Evolutionary conservation across 1,140 invertebrate species (phyloP), one percentile per base, ranked within the genome.

Genomic region (Mya arenaria): DNA sequence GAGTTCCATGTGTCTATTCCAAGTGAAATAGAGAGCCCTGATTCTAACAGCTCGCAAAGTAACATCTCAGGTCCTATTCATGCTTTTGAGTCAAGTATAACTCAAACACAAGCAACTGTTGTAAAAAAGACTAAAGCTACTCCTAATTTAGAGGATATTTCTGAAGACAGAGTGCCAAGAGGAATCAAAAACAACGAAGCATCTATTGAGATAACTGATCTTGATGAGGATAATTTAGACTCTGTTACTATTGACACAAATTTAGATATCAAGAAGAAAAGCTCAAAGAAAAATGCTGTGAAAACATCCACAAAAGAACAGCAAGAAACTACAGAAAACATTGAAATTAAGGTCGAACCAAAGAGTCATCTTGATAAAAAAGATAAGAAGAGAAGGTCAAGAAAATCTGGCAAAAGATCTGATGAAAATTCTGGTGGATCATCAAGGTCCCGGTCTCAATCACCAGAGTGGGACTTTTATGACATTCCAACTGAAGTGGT

Each of bases 381-480:
- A 52, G 48, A 52, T 23, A 52, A 17, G 32, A 13, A 36, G 34
- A 60, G 48, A 37, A 55, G 52, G 34, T n/a, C 39, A 77, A 1
- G 78, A 80, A 65, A 66, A 19, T 58, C 4, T 23, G 30, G 17
- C 8, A 66, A 44, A 15, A 58, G 41, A 15, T 52, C 44, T 23
- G 30, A 77, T 39, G 52, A 72, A n/a, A 82, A 65, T 36, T 78
- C 66, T 65, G 36, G 58, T 37, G 37, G 36, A 63, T 37, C 74
- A 5, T 28, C 83, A 30, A 71, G 66, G 13, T 88, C 90, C 65
- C 62, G 89, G 39, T 87, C 90, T 65, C 86, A 88, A 77, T 89
- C 89, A 4, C 90, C 89, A 39, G 84, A 87, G 0, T 90, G 89
- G 89, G 89, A 90, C 75, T 89, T 85, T 71, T 90, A 90, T 77